phyloP scores from a whole-genome alignment of 2,797 vertebrate genomes.

The Myotis planiceps region DNA sequence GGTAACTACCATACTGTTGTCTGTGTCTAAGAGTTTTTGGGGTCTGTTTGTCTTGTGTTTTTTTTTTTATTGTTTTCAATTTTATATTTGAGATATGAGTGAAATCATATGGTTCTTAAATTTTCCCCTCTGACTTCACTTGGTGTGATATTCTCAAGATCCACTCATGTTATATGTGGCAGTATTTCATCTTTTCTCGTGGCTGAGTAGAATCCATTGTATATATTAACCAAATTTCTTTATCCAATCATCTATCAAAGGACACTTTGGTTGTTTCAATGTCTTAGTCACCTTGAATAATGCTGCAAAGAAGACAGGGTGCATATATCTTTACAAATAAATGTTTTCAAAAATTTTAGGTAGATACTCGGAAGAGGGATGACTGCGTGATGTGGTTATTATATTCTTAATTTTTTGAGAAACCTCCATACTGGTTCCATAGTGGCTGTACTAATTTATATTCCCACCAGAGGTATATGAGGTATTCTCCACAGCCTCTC shows the following conservation, averaged over 20 bases:
- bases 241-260: background rate
- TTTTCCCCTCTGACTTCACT: background rate
- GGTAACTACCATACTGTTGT: background rate
- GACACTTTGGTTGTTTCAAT: background rate
- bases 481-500: background rate
- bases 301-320: background rate
- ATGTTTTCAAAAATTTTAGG: background rate
- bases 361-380: background rate
- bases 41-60: background rate
- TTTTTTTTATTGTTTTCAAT: background rate
- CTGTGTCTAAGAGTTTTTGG: background rate
- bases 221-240: background rate
- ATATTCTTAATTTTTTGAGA: background rate
- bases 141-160: background rate
- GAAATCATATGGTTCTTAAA: background rate
- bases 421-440: background rate
- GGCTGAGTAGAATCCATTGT: background rate
- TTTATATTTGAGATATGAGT: background rate
- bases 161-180: background rate
- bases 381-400: background rate
- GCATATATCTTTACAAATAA: background rate
- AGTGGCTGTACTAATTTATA: background rate
- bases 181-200: background rate
- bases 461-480: background rate
- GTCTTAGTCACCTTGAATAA: background rate